phyloP scores from a whole-genome alignment of 2,113 vertebrate genomes.

The Amblyopsis rosae region DNA sequence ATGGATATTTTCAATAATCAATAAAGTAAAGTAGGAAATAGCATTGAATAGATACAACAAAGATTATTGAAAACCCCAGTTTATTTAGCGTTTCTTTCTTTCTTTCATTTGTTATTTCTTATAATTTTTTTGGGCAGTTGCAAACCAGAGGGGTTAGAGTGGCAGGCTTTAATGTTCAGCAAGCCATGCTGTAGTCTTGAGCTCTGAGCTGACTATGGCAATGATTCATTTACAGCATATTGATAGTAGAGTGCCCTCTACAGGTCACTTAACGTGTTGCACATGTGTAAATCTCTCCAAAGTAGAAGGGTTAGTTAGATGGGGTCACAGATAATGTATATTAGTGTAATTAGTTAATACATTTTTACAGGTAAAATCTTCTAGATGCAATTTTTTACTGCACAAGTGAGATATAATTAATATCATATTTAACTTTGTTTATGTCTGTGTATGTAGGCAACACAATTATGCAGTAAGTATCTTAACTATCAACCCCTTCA shows the following conservation, averaged over 20 bases:
- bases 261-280: constrained; percentile 35
- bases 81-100: not conserved
- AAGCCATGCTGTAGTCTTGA: not conserved
- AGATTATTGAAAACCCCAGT: not conserved
- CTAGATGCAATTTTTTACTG: not conserved
- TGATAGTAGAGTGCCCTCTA: constrained; percentile 71
- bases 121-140: not conserved
- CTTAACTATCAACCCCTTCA: not conserved
- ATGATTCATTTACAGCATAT: constrained; percentile 12
- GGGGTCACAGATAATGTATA: constrained; percentile 36
- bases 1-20: not conserved
- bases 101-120: too few relatives aligned
- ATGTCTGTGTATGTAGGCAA: too few relatives aligned
- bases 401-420: too few relatives aligned
- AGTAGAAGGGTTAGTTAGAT: constrained; percentile 46
- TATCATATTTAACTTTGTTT: too few relatives aligned
- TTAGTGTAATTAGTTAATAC: not conserved
- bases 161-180: too few relatives aligned
- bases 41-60: not conserved
- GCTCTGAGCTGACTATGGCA: not conserved
- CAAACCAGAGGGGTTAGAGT: too few relatives aligned
- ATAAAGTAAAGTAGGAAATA: not conserved
- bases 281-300: constrained; percentile 4
- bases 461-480: too few relatives aligned
- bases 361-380: too few relatives aligned